These are phyloP conservation scores for Hemistola chrysoprasaria DNA, from an alignment of 2,888 invertebrate species.

Conservation along the genomic window DNA sequence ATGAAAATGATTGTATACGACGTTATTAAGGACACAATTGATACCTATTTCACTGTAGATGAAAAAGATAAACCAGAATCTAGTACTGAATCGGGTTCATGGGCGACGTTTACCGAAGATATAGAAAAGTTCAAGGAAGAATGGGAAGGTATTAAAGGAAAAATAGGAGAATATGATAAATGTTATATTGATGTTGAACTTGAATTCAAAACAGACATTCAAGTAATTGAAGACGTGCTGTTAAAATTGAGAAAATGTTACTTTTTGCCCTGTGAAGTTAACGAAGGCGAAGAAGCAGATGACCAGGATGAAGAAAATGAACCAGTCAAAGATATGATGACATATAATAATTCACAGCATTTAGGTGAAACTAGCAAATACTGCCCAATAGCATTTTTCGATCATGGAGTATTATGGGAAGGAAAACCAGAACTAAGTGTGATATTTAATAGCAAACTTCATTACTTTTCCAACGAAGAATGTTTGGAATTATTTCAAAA, in stretches of 20 bases:
- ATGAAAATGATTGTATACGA: conserved; percentile 45
- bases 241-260: conserved; percentile 58
- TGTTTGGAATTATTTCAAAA: conserved; percentile 73
- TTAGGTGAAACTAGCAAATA: conserved; percentile 83
- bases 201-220: conserved; percentile 63
- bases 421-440: conserved; percentile 81
- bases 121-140: conserved; percentile 63
- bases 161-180: conserved; percentile 63
- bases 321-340: conserved; percentile 43
- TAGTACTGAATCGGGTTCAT: conserved; percentile 28
- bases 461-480: conserved; percentile 76
- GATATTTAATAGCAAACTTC: conserved; percentile 77
- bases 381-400: conserved; percentile 83
- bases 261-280: conserved; percentile 41
- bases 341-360: conserved; percentile 53
- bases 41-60: conserved; percentile 22
- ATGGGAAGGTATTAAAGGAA: conserved; percentile 62
- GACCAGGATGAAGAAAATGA: conserved; percentile 45
- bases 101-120: conserved; percentile 43
- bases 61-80: conserved; percentile 35
- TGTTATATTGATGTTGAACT: conserved; percentile 70
- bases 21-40: conserved; percentile 31
- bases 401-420: conserved; percentile 80
- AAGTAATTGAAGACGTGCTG: conserved; percentile 60
- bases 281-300: conserved; percentile 49